Conservation (phyloP, 2,113 vertebrate species). For the Lophius piscatorius region DNA sequence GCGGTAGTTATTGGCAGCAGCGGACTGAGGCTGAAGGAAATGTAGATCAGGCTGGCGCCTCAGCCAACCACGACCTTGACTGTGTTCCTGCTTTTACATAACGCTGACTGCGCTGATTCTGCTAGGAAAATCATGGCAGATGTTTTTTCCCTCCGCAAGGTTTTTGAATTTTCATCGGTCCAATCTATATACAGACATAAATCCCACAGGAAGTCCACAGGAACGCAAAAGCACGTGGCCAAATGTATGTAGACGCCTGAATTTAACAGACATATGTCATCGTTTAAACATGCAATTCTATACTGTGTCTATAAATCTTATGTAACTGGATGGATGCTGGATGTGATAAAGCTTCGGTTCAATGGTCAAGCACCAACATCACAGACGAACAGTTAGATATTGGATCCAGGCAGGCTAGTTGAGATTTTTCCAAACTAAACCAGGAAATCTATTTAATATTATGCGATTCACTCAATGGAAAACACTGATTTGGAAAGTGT, state of each 20-base stretch:
- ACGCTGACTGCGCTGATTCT: background rate
- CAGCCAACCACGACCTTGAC: slow-evolving; percentile 37
- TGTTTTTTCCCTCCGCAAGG: background rate
- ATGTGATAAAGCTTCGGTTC: too few relatives aligned
- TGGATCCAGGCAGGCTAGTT: too few relatives aligned
- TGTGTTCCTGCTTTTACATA: slow-evolving; percentile 13
- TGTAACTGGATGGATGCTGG: too few relatives aligned
- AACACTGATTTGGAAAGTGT: too few relatives aligned
- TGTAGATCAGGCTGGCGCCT: slow-evolving; percentile 30
- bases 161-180: slow-evolving; percentile 6
- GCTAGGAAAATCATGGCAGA: background rate
- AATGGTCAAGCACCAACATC: too few relatives aligned
- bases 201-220: background rate
- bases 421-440: too few relatives aligned
- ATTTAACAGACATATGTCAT: background rate
- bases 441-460: too few relatives aligned
- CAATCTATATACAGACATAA: background rate
- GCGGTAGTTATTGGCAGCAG: slow-evolving; percentile 22
- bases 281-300: too few relatives aligned
- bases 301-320: too few relatives aligned
- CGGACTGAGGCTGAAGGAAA: slow-evolving; percentile 41
- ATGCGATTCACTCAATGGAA: too few relatives aligned
- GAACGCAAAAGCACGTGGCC: too few relatives aligned
- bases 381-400: too few relatives aligned
- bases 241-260: background rate